Evolutionary conservation across 2,113 vertebrate genomes (phyloP).

Genomic region (Microtus richardsoni): DNA sequence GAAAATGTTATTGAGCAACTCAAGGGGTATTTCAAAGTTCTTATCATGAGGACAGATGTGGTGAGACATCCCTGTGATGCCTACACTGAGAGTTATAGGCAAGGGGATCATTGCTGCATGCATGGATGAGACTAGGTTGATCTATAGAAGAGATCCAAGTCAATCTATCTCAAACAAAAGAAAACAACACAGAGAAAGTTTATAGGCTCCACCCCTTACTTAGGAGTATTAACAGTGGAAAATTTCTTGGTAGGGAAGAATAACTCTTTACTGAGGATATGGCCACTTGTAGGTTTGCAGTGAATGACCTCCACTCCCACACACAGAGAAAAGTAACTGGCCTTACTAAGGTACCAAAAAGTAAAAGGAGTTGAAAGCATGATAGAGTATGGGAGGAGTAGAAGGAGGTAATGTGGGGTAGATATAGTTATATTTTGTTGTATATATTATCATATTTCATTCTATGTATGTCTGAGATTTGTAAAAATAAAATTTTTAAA

Average conservation of each 20-base stretch:
- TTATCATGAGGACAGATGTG: background rate
- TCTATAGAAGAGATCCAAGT: no score
- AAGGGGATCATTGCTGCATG: background rate
- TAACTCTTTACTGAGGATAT: background rate
- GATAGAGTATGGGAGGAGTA: background rate
- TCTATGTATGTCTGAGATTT: background rate
- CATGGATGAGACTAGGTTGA: background rate
- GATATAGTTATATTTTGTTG: no score
- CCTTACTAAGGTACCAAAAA: background rate
- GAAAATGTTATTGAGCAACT: background rate
- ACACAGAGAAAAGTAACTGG: background rate
- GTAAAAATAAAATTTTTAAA: background rate
- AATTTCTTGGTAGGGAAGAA: background rate
- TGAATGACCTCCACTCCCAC: background rate
- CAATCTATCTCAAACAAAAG: background rate
- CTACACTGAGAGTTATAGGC: background rate
- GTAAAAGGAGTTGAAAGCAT: background rate
- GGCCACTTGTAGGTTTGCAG: background rate
- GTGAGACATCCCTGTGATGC: background rate
- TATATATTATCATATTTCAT: background rate
- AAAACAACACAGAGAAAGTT: background rate
- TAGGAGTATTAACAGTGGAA: background rate
- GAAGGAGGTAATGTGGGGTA: background rate
- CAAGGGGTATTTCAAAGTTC: background rate
- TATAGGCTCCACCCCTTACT: background rate